Base-by-base conservation (phyloP, 2,888 invertebrate species). In the Gortyna flavago region DNA sequence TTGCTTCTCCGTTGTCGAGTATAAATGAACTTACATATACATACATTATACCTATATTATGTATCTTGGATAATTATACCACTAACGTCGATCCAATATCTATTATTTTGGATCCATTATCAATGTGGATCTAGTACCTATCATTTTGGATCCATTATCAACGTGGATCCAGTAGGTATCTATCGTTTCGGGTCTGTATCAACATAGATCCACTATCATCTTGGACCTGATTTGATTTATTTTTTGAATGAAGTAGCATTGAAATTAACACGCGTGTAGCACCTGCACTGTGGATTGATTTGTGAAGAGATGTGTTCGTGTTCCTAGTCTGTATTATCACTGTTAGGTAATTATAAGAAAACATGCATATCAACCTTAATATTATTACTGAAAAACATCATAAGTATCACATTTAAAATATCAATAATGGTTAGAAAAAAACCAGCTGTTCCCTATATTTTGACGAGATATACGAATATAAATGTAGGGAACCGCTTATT, bases 301-400 rank as follows among this genome's bases (percentile, higher is more conserved):
- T 32, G 32, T 61, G 4, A 68, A 16, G 62, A 62, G 18, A 72
- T 57, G 57, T 81, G 64, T 79, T 67, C 35, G 67, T 79, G 83
- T 82, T 83, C 83, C 83, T 83, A 82, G 81, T 67, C 59, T 64
- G 79, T 74, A 79, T 66, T 64, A 72, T 83, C 64, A 75, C 48
- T 72, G 64, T 78, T 81, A n/a, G n/a, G n/a, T n/a, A 64, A 25
- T 54, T 44, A 16, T 61, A 65, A 70, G 66, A 18, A 38, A 57
- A 38, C 1, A 61, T 35, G 29, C 29, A 78, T 57, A 9, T 35
- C 18, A 57, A 48, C 41, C 51, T 54, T n/a, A 35, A n/a, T 8
- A 65, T 38, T 21, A 38, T n/a, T n/a, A 59, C 11, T 38, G n/a
- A 44, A 11, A 25, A 54, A 65, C 1, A 59, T 54, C n/a, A 21